Conservation (phyloP, 2,113 vertebrate genomes). For the Laterallus jamaicensis region DNA sequence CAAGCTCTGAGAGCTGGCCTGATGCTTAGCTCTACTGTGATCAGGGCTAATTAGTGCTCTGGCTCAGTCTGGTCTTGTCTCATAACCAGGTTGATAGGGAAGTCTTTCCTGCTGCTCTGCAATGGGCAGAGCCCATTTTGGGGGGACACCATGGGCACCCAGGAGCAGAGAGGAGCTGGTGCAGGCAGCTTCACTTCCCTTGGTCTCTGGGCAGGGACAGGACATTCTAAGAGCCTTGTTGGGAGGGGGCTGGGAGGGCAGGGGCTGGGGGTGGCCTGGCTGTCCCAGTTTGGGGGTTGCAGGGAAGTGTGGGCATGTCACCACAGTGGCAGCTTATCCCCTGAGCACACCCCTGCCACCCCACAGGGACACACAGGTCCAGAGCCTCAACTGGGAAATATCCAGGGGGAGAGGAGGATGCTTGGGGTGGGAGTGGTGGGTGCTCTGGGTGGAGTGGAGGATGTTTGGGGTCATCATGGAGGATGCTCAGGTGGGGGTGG, state of each 20-base stretch:
- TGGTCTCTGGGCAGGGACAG: not conserved
- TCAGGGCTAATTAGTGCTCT: not conserved
- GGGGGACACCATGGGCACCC: not conserved
- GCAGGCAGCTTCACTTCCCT: accelerated
- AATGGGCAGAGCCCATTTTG: accelerated
- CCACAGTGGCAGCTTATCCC: not conserved
- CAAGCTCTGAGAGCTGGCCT: not conserved
- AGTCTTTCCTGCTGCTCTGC: accelerated
- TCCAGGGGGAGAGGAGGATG: not conserved
- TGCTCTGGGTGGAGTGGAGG: not conserved
- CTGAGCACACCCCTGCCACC: accelerated
- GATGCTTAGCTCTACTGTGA: not conserved
- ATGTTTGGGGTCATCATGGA: too few species aligned
- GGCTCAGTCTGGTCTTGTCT: not conserved
- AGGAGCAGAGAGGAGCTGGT: accelerated
- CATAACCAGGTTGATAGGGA: accelerated
- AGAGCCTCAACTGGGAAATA: not conserved
- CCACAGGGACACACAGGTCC: accelerated
- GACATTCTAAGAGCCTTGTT: accelerated
- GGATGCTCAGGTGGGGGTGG: not conserved
- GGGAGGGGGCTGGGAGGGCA: not conserved
- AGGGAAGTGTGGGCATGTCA: not conserved
- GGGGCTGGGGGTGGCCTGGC: not conserved
- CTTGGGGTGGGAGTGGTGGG: not conserved
- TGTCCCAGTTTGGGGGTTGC: not conserved